phyloP scores from a whole-genome alignment of 2,113 vertebrate species.

The Platysteira castanea region DNA sequence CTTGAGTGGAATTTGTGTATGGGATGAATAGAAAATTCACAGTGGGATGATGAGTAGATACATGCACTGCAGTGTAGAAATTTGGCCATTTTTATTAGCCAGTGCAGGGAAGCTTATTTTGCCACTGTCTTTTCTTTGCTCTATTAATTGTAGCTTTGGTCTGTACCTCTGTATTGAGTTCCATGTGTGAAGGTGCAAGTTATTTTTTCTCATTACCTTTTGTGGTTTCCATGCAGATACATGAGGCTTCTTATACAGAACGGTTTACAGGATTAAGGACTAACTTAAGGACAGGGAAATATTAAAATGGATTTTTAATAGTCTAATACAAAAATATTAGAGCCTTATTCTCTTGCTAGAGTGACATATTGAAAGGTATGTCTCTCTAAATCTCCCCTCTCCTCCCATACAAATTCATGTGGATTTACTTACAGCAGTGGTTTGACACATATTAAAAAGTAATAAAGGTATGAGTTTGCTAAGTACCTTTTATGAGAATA shows the following conservation, averaged over 20 bases:
- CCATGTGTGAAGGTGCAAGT: not conserved
- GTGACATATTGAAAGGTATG: not conserved
- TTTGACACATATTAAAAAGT: not conserved
- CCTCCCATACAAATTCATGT: accelerated
- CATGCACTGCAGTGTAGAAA: not conserved
- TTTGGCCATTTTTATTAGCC: not conserved
- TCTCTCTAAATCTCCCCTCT: not conserved
- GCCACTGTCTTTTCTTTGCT: not conserved
- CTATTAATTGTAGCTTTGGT: not conserved
- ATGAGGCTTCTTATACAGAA: not conserved
- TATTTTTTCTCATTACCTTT: not conserved
- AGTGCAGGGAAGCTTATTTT: not conserved
- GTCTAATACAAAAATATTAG: not conserved
- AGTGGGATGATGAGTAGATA: not conserved
- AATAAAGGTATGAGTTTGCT: not conserved
- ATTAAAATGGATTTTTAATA: not conserved
- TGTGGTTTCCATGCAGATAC: not conserved
- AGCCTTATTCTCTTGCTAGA: not conserved
- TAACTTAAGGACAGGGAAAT: not conserved
- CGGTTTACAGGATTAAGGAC: not conserved
- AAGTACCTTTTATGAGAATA: not conserved
- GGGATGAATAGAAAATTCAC: not conserved
- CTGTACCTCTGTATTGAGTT: not conserved
- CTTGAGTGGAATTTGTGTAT: not conserved
- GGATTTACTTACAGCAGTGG: not conserved